Evolutionary conservation across 2,888 invertebrate species (phyloP), one percentile per base, ranked within the genome.

Genomic region (Vannuccia rotundouncinata): DNA sequence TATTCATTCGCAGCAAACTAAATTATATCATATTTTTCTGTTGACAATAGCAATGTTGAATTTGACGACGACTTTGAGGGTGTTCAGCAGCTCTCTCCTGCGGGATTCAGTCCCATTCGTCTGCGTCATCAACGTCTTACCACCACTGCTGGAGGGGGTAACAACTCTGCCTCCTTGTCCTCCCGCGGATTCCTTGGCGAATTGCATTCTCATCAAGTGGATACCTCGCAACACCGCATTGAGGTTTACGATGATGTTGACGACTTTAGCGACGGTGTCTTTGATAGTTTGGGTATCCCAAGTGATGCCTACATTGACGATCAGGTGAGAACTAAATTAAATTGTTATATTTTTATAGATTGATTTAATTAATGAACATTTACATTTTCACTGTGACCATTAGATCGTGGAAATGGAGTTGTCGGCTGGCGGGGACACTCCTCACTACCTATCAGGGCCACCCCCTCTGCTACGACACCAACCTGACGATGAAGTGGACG

Each of bases 191-290:
- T n/a, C n/a, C n/a, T n/a, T n/a, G n/a, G n/a, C n/a, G n/a, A n/a
- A n/a, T n/a, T n/a, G n/a, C n/a, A n/a, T n/a, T n/a, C 25, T 2
- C 25, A 66, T 13, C 66, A 66, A 27, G 22, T n/a, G n/a, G n/a
- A n/a, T n/a, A n/a, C n/a, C n/a, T n/a, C 22, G 17, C 66, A 17
- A 66, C 66, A 5, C 10, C 66, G 66, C 5, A 17, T 66, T 22
- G 66, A 66, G 66, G 66, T 66, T 27, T 66, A 66, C 25, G 66
- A 66, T 22, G n/a, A n/a, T n/a, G n/a, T n/a, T n/a, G 66, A 66
- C 22, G 66, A 66, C 66, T 66, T 66, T 27, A 2, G 10, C 25
- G 66, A 66, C 25, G 66, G 66, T 2, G 66, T 66, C 22, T 66
- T 66, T 66, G 66, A 66, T 27, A 66, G 22, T 66, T 66, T 66